These are phyloP conservation scores for Setophaga kirtlandii DNA, from an alignment of 2,113 vertebrate genomes.

Conservation along the genomic window DNA sequence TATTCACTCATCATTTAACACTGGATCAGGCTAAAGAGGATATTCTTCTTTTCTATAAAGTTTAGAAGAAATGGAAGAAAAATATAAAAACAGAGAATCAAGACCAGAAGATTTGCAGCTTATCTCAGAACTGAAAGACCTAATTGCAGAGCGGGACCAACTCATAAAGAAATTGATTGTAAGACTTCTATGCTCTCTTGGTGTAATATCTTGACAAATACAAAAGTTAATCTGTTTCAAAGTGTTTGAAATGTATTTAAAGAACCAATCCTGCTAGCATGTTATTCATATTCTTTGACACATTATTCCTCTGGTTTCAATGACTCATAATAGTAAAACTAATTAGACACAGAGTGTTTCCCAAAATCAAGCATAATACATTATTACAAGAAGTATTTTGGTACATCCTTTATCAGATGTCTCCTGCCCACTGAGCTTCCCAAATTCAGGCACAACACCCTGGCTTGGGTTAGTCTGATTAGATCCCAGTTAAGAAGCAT, in stretches of 20 bases:
- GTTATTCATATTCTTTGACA: not conserved
- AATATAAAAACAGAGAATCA: constrained; percentile 94
- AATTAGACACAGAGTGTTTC: not conserved
- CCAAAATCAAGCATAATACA: not conserved
- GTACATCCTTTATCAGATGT: not conserved
- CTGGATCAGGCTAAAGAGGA: constrained; percentile 52
- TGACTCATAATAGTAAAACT: not conserved
- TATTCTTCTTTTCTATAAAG: constrained; percentile 79
- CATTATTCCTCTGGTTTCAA: not conserved
- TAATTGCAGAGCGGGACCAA: constrained; percentile 93
- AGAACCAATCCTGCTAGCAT: not conserved
- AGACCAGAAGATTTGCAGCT: constrained; percentile 93
- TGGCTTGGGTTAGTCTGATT: not conserved
- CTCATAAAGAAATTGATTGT: constrained; percentile 99
- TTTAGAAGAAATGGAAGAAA: constrained; percentile 95
- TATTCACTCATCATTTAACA: not conserved
- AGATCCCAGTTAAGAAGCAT: not conserved
- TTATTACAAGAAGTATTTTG: not conserved
- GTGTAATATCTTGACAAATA: constrained; percentile 2
- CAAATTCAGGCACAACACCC: not conserved
- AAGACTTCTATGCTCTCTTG: constrained; percentile 67
- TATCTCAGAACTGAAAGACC: constrained; percentile 94
- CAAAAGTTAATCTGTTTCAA: not conserved
- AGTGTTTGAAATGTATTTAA: not conserved
- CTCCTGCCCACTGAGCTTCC: not conserved